These are phyloP conservation scores for Burhinus oedicnemus DNA, from an alignment of 2,113 vertebrate species.

Conservation along the genomic window DNA sequence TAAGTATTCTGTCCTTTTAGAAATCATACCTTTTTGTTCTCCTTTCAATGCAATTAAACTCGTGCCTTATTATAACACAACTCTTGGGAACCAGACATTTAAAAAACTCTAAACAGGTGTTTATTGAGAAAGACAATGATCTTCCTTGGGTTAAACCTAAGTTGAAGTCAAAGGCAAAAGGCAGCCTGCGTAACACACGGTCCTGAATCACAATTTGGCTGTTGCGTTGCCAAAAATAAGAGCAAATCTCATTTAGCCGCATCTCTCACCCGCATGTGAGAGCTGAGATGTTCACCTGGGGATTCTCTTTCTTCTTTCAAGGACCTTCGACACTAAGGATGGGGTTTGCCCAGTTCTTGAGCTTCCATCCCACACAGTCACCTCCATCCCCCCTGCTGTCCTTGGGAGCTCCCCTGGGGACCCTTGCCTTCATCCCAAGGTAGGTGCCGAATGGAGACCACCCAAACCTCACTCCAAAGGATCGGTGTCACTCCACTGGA, in stretches of 20 bases:
- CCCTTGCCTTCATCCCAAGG: background rate
- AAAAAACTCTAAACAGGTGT: background rate
- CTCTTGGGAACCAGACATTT: background rate
- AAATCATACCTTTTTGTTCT: constrained; percentile 6
- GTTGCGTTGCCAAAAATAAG: background rate
- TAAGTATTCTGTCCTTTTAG: constrained; percentile 64
- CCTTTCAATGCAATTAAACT: constrained; percentile 47
- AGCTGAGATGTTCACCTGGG: background rate
- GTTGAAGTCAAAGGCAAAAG: background rate
- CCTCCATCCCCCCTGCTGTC: too few relatives aligned
- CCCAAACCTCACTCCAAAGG: background rate
- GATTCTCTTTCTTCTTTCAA: background rate
- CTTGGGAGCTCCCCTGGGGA: background rate
- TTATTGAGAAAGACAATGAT: background rate
- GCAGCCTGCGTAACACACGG: fast-evolving
- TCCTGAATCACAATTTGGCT: background rate
- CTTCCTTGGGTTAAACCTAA: background rate
- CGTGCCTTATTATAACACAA: background rate
- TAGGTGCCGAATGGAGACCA: background rate
- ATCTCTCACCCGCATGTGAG: fast-evolving
- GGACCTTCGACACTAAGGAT: background rate
- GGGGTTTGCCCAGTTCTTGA: too few relatives aligned
- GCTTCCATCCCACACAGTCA: fast-evolving
- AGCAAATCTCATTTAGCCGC: background rate
- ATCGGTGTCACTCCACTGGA: background rate